phyloP scores from a whole-genome alignment of 2,113 vertebrate species.

The Phalacrocorax pelagicus region DNA sequence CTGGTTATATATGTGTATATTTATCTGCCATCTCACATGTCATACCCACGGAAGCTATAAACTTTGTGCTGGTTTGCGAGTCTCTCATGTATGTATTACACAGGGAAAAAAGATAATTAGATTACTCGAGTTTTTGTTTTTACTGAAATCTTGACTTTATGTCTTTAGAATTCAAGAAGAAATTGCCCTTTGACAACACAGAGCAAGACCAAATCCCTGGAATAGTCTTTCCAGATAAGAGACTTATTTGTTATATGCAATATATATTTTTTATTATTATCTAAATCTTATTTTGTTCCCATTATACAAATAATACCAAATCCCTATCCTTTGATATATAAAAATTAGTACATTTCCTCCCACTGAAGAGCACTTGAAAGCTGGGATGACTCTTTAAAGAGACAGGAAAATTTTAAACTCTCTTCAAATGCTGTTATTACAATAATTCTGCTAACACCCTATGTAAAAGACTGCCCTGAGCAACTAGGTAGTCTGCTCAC shows the following conservation, averaged over 20 bases:
- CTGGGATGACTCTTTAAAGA: neutral
- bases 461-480: constrained; percentile 6
- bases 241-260: neutral
- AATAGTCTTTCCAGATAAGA: neutral
- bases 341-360: neutral
- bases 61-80: neutral
- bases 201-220: neutral
- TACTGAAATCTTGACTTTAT: neutral
- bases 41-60: neutral
- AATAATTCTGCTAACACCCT: neutral
- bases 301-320: neutral
- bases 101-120: neutral
- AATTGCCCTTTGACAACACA: neutral
- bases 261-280: neutral
- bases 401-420: neutral
- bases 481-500: constrained; percentile 17
- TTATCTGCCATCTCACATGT: neutral
- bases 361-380: neutral
- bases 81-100: neutral
- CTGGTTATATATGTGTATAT: neutral
- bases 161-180: neutral
- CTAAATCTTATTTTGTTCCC: neutral
- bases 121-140: neutral
- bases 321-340: neutral
- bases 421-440: neutral